Conservation (phyloP, 2,888 invertebrate species). For the Osmoderma eremita region DNA sequence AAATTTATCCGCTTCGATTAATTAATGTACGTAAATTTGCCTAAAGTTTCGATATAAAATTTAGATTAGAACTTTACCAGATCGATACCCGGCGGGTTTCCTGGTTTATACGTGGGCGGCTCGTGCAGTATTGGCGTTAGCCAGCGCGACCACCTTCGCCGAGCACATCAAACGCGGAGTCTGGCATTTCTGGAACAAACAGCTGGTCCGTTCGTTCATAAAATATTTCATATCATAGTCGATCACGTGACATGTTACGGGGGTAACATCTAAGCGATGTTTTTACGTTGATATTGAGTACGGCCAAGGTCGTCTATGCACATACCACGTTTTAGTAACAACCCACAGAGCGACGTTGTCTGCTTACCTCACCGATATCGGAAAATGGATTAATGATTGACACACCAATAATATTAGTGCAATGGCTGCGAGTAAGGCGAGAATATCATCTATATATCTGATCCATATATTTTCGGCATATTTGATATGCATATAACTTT, state of each 20-base stretch:
- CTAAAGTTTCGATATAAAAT: background rate
- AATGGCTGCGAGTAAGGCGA: no score
- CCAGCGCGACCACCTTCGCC: background rate
- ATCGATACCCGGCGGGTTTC: background rate
- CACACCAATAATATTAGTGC: no score
- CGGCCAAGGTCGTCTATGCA: slow-evolving; percentile 23
- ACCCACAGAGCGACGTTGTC: background rate
- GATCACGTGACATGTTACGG: slow-evolving; percentile 6
- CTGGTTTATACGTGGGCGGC: background rate
- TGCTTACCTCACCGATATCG: background rate
- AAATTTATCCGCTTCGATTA: background rate
- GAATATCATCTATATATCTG: no score
- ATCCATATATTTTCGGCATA: no score
- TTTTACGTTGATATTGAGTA: slow-evolving; percentile 10
- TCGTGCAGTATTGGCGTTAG: background rate
- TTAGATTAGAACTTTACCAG: background rate
- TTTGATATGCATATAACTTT: no score
- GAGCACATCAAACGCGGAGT: slow-evolving; percentile 1
- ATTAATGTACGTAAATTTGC: slow-evolving; percentile 1
- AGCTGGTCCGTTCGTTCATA: slow-evolving; percentile 14
- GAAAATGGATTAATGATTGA: no score
- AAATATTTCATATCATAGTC: background rate
- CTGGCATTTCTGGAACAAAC: slow-evolving; percentile 13
- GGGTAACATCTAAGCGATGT: slow-evolving; percentile 5
- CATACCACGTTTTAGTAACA: slow-evolving; percentile 2